Conservation (phyloP, 2,888 invertebrate genomes). For the Taphrorychus bicolor region DNA sequence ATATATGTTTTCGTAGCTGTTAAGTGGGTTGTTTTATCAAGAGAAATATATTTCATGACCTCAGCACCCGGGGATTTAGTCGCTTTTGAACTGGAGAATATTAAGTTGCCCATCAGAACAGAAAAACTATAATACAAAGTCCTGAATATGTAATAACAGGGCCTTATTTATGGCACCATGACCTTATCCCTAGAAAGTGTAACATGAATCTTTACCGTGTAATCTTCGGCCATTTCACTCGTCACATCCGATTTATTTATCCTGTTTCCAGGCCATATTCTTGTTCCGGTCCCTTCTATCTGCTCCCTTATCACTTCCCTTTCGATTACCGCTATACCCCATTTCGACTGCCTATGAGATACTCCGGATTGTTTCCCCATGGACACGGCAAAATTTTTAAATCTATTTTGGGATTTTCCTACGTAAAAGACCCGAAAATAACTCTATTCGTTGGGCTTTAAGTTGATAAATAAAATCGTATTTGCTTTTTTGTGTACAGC, state of each 20-base stretch:
- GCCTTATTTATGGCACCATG: not conserved
- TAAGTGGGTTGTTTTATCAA: not conserved
- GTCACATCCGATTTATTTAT: conserved; percentile 60
- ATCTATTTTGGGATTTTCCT: conserved; percentile 12
- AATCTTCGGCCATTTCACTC: conserved; percentile 52
- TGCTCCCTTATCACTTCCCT: conserved; percentile 55
- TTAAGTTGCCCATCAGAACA: not conserved
- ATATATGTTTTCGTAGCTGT: not conserved
- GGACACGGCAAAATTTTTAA: conserved; percentile 16
- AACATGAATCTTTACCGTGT: conserved; percentile 20
- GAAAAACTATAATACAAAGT: not conserved
- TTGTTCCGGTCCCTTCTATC: conserved; percentile 55
- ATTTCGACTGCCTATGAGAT: conserved; percentile 18
- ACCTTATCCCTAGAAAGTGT: not conserved
- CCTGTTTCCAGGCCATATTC: conserved; percentile 59
- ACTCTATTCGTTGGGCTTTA: too few relatives aligned
- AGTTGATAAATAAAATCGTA: not conserved
- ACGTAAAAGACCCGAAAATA: too few relatives aligned
- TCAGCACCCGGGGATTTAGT: not conserved
- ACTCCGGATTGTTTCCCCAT: conserved; percentile 15
- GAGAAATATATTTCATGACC: not conserved
- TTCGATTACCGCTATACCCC: conserved; percentile 53
- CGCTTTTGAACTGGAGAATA: not conserved
- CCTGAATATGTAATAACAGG: not conserved
- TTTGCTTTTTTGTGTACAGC: not conserved